A percentile compares a stretch with the other conserved stretches of the same genome.
phyloP scores from a whole-genome alignment of 2,797 vertebrate species.

The Lithobates pipiens region DNA sequence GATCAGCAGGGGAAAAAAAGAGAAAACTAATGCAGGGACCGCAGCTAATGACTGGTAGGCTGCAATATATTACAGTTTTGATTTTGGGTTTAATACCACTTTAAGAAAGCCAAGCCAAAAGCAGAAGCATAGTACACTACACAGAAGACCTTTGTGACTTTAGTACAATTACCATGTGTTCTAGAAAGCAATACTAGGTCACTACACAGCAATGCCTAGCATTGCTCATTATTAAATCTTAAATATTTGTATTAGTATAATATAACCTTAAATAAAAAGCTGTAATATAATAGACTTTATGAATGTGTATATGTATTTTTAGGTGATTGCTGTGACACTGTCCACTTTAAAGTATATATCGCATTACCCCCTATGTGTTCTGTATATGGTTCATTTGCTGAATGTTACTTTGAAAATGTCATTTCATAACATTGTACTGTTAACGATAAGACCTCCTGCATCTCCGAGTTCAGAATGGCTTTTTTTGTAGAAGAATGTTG shows the following conservation, averaged over 20 bases:
- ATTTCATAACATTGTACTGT: slow-evolving; percentile 19
- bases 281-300: background rate
- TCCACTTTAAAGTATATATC: slow-evolving; percentile 7
- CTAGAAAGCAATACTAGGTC: no score
- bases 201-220: no score
- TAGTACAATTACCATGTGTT: no score
- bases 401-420: slow-evolving; percentile 1
- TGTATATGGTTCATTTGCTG: slow-evolving; percentile 19
- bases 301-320: background rate
- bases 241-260: background rate
- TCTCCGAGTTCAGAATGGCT: slow-evolving; percentile 11
- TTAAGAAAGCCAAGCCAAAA: no score
- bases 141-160: no score
- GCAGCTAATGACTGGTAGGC: no score
- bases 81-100: no score
- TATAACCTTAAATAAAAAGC: background rate
- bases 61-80: no score
- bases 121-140: no score
- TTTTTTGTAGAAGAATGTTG: slow-evolving; percentile 30
- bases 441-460: background rate
- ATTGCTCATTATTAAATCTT: no score
- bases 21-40: no score
- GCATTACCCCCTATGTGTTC: background rate
- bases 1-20: no score
- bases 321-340: slow-evolving; percentile 7